Evolutionary conservation across 2,113 vertebrate genomes (phyloP).

Genomic region (Etia nguti): DNA sequence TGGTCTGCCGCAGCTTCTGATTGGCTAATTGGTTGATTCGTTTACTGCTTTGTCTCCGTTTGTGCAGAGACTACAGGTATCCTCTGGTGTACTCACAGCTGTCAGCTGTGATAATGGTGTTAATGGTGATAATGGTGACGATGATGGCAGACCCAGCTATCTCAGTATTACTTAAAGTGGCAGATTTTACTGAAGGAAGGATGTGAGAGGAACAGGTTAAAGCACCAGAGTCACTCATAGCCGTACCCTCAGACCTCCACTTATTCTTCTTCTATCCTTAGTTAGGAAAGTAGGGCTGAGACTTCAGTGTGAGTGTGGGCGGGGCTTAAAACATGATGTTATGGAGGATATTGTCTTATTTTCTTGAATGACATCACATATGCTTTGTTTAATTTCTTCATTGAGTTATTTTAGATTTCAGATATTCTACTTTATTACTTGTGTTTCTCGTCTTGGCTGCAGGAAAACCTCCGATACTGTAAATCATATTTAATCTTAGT

Average conservation of each 20-base stretch:
- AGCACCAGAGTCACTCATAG: not conserved
- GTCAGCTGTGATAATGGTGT: not conserved
- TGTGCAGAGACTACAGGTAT: not conserved
- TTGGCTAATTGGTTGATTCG: not conserved
- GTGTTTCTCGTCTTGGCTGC: not conserved
- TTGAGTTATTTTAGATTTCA: not conserved
- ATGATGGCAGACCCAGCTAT: rapidly evolving
- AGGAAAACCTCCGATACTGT: not conserved
- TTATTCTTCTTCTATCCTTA: not conserved
- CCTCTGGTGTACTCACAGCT: not conserved
- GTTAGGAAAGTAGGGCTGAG: not conserved
- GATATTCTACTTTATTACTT: not conserved
- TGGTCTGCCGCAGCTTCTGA: not conserved
- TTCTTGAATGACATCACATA: not conserved
- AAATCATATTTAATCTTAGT: not conserved
- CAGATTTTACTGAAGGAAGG: not conserved
- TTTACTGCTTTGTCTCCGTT: not conserved
- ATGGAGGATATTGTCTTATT: not conserved
- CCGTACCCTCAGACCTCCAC: not conserved
- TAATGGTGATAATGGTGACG: not conserved
- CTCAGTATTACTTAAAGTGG: not conserved
- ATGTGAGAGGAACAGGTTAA: not conserved
- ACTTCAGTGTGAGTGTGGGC: not conserved
- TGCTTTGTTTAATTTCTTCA: not conserved
- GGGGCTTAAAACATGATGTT: not conserved